Percentiles rank a stretch among this genome's conserved stretches.
These are phyloP conservation scores for Oppia nitens DNA, from an alignment of 1,140 invertebrate genomes.

Conservation along the genomic window DNA sequence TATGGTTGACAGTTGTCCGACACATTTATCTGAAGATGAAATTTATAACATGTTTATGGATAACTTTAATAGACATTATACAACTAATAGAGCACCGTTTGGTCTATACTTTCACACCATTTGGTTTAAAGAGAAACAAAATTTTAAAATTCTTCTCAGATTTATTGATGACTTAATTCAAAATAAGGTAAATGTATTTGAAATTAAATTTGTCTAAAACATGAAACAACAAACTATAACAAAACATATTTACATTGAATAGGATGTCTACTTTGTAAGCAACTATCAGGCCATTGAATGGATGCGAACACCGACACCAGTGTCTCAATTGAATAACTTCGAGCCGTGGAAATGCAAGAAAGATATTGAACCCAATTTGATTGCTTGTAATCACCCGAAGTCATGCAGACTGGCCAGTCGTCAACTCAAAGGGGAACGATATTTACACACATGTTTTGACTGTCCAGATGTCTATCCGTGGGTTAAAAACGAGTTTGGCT, in stretches of 20 bases:
- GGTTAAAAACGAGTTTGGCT: conserved; percentile 49
- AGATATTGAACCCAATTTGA: conserved; percentile 45
- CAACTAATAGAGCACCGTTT: conserved; percentile 76
- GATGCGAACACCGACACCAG: conserved; percentile 77
- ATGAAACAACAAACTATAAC: not conserved
- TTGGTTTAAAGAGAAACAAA: conserved; percentile 83
- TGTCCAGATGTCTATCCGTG: conserved; percentile 88
- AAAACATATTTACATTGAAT: conserved; percentile 28
- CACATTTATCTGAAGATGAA: conserved; percentile 25
- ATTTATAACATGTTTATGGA: conserved; percentile 27
- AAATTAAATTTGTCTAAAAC: not conserved
- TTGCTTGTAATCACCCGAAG: conserved; percentile 66
- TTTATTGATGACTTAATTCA: conserved; percentile 80
- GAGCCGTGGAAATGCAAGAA: conserved; percentile 80
- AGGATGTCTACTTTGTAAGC: conserved; percentile 86
- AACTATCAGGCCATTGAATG: conserved; percentile 87
- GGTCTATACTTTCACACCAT: conserved; percentile 87
- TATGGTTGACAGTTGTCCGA: conserved; percentile 28
- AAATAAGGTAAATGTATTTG: conserved; percentile 26
- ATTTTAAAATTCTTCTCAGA: conserved; percentile 76
- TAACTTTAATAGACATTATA: conserved; percentile 73
- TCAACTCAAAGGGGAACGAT: conserved; percentile 77
- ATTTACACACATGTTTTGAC: conserved; percentile 76
- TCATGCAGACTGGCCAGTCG: conserved; percentile 76
- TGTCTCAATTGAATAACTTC: conserved; percentile 70